Percentiles rank a stretch among this genome's conserved stretches.
Conservation (phyloP, 2,888 invertebrate species). For the Unio pictorum region DNA sequence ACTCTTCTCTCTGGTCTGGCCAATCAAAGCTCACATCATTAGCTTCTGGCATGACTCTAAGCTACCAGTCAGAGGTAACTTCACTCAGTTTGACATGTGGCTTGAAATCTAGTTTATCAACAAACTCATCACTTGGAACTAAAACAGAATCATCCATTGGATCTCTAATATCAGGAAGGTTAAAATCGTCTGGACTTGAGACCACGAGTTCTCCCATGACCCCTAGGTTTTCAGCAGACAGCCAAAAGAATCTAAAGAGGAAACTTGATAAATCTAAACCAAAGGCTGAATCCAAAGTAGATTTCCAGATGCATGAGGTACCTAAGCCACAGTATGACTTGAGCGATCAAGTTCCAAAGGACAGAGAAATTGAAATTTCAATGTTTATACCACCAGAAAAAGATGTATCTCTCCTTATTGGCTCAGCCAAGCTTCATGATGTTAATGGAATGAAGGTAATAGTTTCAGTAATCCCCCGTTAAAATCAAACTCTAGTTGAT, state of each 20-base stretch:
- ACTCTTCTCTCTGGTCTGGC: too few relatives aligned
- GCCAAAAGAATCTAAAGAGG: background rate
- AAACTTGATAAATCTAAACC: conserved; percentile 1
- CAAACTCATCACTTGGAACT: background rate
- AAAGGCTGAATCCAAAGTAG: conserved; percentile 21
- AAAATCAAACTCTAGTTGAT: background rate
- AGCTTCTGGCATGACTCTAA: too few relatives aligned
- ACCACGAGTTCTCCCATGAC: background rate
- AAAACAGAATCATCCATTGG: background rate
- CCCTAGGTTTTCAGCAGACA: background rate
- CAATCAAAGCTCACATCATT: too few relatives aligned
- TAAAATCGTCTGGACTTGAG: background rate
- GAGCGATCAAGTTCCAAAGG: conserved; percentile 23
- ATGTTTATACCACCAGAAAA: conserved; percentile 49
- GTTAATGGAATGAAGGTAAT: conserved; percentile 56
- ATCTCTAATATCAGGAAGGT: background rate
- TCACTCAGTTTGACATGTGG: too few relatives aligned
- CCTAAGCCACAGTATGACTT: conserved; percentile 42
- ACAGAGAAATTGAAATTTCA: conserved; percentile 35
- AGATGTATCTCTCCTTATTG: conserved; percentile 36
- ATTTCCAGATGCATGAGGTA: conserved; percentile 26
- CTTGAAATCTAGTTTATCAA: background rate
- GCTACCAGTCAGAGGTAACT: too few relatives aligned
- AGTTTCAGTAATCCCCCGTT: background rate
- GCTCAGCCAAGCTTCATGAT: conserved; percentile 43